Conservation (phyloP, 2,888 invertebrate genomes). For the Megamerina dolium region DNA sequence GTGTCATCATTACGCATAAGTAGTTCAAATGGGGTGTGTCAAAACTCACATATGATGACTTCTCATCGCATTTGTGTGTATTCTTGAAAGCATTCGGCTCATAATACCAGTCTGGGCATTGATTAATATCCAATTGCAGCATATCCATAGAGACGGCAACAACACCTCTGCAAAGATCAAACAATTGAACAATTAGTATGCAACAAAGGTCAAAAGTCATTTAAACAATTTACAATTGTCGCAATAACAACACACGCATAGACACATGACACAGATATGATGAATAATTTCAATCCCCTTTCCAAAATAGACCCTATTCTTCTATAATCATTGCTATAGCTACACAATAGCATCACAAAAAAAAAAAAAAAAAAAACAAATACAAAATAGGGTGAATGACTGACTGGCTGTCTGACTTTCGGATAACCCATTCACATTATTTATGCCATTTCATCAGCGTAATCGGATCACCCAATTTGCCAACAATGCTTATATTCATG, state of each 20-base stretch:
- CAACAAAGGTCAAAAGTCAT: no score
- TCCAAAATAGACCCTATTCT: no score
- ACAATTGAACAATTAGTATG: not conserved
- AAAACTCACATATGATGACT: conserved; percentile 87
- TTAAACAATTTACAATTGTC: not conserved
- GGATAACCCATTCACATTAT: not conserved
- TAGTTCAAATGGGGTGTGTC: no score
- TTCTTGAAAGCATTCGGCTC: conserved; percentile 90
- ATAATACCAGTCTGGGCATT: conserved; percentile 86
- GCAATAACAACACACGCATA: not conserved
- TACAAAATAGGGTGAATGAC: conserved; percentile 9
- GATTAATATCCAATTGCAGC: conserved; percentile 85
- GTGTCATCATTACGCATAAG: not conserved
- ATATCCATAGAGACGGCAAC: conserved; percentile 91
- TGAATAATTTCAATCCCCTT: no score
- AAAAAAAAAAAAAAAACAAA: not conserved
- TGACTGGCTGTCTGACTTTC: conserved; percentile 11
- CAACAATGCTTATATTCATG: no score
- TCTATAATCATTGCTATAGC: no score
- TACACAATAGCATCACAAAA: no score
- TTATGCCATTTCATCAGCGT: not conserved
- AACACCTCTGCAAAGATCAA: conserved; percentile 64
- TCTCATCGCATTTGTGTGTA: conserved; percentile 88
- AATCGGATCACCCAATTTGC: not conserved
- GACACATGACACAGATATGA: no score